Base-by-base conservation (phyloP, 2,797 vertebrate genomes). In the Tachyglossus aculeatus region DNA sequence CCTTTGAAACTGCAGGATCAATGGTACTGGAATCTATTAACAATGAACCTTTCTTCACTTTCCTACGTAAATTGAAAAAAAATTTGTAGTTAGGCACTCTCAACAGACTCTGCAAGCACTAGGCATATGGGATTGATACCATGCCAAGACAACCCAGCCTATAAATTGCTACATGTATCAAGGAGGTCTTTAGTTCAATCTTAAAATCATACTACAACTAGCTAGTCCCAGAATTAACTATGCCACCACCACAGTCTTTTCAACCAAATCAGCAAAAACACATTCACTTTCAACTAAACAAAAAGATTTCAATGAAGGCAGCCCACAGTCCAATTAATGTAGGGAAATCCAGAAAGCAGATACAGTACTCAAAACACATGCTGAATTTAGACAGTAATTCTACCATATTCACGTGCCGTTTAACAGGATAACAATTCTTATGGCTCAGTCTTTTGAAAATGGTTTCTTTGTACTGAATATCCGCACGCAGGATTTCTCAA, bases 11-110 rank as follows among this genome's bases (percentile, higher is more conserved):
- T 10, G 94, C 54, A 27, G 98, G 98, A 84, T 99, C 97, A 78
- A 99, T 99, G 77, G 98, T 99, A 89, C 97, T 99, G 82, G 98
- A 99, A 91, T 99, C 98, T 77, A 99, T 98, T 83, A 99, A 92
- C 16, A 99, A 90, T 32, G 97, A 97, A 41, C 98, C 98, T 84
- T 98, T 99, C 92, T 98, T 99, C 82, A 99, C 96, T 88, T 98
- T 98, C 89, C 98, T 99, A 90, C 77, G 75, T 69, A 63, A 73
- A 71, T 45, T 77, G 87, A 74, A 81, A 89, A 63, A 80, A 71
- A 48, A 68, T 19, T 44, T 52, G 65, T 4, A 50, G 38, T 61
- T 78, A 77, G 67, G 31, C 52, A 66, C 18, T 71, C 34, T 64
- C 34, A 68, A 70, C 57, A 44, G 67, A 53, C 18, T 67, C 15